Base-by-base conservation (phyloP, 2,113 vertebrate species). In the Dipodomys spectabilis region DNA sequence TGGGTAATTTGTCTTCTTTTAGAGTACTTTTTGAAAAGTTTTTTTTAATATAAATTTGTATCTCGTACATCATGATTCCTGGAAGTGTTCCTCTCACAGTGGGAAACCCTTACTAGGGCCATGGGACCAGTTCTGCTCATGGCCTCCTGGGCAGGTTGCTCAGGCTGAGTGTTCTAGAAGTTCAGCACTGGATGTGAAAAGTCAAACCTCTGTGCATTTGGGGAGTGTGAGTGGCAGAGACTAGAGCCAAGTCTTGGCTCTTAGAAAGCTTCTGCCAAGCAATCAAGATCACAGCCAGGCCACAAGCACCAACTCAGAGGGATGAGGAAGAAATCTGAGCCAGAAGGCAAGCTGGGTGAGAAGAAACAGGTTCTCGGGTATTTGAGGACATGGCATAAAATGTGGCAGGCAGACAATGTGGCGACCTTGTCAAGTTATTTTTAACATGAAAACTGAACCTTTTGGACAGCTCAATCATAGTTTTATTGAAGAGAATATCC, bases 251-350 rank as follows among this genome's bases (percentile, higher is more conserved):
- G 69, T 57, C 32, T 72, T 65, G 81, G 72, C 35, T 44, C 72
- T 83, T 16, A n/a, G 8, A 35, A 60, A 30, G 27, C 28, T 25
- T 44, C 4, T 78, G 83, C 91, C 92, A 95, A 65, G 69, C 8
- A 65, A 30, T 86, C 75, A 53, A 85, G 81, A 67, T 92, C 65
- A 82, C 90, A 94, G 96, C 90, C 93, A 90, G 88, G 20, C 57
- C 28, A 2, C 6, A 6, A 28, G 65, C 35, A 86, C 68, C 86
- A 84, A 32, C 64, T 82, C 78, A 32, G 49, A 67, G 78, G 60
- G 39, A 44, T 82, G 73, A 10, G 15, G 69, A 87, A 32, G 39
- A 74, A 39, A 71, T 67, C 44, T 57, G 82, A 85, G 93, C 78
- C 90, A 88, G 78, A 49, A 86, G 90, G 69, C 92, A 57, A 82